phyloP scores from a whole-genome alignment of 2,797 vertebrate species.

The Pteronotus mesoamericanus region DNA sequence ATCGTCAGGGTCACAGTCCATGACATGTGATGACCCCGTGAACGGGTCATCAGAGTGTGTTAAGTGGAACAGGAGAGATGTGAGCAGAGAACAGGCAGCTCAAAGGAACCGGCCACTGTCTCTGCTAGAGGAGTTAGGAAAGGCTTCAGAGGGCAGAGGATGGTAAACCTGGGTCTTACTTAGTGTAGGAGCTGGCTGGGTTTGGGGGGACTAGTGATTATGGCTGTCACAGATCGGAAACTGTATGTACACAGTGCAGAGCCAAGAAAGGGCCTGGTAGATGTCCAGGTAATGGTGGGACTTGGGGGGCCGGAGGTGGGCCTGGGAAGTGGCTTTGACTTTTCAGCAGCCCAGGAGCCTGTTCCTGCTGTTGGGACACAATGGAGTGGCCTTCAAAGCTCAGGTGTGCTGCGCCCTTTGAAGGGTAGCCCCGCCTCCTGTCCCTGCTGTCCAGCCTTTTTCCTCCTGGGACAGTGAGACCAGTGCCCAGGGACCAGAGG shows the following conservation, averaged over 20 bases:
- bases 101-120: background rate
- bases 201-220: background rate
- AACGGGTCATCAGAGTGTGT: background rate
- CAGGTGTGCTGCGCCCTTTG: constrained; percentile 6
- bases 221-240: background rate
- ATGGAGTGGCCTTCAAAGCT: background rate
- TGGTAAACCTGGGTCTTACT: background rate
- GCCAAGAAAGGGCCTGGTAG: background rate
- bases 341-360: background rate
- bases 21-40: background rate
- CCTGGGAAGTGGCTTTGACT: background rate
- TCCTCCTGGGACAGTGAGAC: background rate
- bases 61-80: background rate
- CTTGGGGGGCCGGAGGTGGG: background rate
- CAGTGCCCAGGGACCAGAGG: background rate
- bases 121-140: background rate
- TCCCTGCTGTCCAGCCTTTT: background rate
- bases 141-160: background rate
- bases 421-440: background rate
- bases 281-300: background rate
- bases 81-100: background rate
- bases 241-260: background rate
- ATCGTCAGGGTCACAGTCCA: background rate
- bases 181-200: background rate
- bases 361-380: background rate